Base-by-base conservation (phyloP, 1,140 invertebrate genomes). In the Pomacea maculata region DNA sequence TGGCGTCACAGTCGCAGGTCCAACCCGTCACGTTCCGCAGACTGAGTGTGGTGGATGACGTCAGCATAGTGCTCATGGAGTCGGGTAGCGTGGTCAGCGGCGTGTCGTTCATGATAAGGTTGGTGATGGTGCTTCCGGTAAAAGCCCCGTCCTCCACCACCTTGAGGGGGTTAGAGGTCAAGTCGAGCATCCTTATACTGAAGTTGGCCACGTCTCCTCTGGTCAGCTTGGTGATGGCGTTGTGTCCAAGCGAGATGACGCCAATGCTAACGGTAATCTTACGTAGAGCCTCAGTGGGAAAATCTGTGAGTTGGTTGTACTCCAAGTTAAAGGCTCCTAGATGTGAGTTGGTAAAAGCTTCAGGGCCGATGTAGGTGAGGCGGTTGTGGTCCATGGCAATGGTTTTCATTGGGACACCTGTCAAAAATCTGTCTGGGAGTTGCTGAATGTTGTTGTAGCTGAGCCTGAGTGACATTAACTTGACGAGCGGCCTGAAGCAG, bases 1-100 rank as follows among this genome's bases (percentile, higher is more conserved):
- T 67, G 14, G 84, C 74, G 63, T 76, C 76, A 81, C 88, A 89
- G 82, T 86, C 82, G 81, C 88, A 89, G 54, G 63, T 25, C 84
- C 86, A 86, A 45, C 78, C 76, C 65, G 54, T 75, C 55, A 78
- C 70, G 17, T 25, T 72, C 25, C 45, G 55, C 75, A 84, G 71
- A n/a, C 68, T 72, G 55, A 86, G 19, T 15, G 82, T 17, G 14
- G 68, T 79, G 25, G 80, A 68, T 45, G 80, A 80, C 68, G 73
- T 78, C 15, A 86, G 68, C 78, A 83, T 79, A 8, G 25, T 61
- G 54, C 79, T 54, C 80, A 86, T 81, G 12, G 76, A 83, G 25
- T 67, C 21, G n/a, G 86, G 87, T 29, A 88, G 61, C 65, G 85
- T 83, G 9, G 68, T 79, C 52, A 88, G 73, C 19, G 57, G 57